Evolutionary conservation across 2,797 vertebrate genomes (phyloP).

Genomic region (Protosalanx chinensis): DNA sequence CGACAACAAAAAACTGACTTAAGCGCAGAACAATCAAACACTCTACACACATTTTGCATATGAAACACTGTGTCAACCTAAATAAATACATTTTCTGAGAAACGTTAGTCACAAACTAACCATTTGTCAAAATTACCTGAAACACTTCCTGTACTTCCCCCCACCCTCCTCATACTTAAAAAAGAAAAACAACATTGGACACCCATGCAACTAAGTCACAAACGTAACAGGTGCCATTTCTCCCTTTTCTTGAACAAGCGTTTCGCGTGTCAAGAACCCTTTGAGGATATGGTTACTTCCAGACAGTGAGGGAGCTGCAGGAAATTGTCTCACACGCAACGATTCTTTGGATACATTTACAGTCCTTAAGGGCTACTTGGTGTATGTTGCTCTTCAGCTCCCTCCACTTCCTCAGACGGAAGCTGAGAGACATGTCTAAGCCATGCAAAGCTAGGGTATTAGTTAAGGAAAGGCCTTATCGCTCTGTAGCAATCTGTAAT

Average conservation of each 20-base stretch:
- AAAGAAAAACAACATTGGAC: slow-evolving; percentile 52
- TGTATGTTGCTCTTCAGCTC: slow-evolving; percentile 54
- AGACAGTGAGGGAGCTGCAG: slow-evolving; percentile 72
- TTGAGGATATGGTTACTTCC: slow-evolving; percentile 80
- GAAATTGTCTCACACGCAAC: slow-evolving; percentile 80
- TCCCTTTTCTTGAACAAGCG: slow-evolving; percentile 48
- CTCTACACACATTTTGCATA: not conserved
- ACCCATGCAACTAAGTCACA: slow-evolving; percentile 58
- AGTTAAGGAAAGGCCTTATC: slow-evolving; percentile 53
- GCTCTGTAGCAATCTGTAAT: slow-evolving; percentile 37
- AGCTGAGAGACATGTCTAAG: slow-evolving; percentile 49
- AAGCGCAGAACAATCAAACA: not conserved
- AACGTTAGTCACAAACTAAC: not conserved
- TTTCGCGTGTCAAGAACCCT: slow-evolving; percentile 73
- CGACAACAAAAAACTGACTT: not conserved
- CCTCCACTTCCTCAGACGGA: slow-evolving; percentile 71
- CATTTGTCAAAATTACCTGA: slow-evolving; percentile 38
- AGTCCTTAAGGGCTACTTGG: slow-evolving; percentile 60
- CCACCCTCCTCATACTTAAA: slow-evolving; percentile 42
- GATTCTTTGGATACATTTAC: slow-evolving; percentile 70
- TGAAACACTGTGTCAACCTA: no score
- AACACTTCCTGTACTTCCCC: slow-evolving; percentile 50
- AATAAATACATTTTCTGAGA: not conserved
- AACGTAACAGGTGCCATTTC: slow-evolving; percentile 74
- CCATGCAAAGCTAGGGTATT: slow-evolving; percentile 36